These are phyloP conservation scores for Chromoteleia sp. DNA, from an alignment of 2,888 invertebrate genomes.

Conservation along the genomic window DNA sequence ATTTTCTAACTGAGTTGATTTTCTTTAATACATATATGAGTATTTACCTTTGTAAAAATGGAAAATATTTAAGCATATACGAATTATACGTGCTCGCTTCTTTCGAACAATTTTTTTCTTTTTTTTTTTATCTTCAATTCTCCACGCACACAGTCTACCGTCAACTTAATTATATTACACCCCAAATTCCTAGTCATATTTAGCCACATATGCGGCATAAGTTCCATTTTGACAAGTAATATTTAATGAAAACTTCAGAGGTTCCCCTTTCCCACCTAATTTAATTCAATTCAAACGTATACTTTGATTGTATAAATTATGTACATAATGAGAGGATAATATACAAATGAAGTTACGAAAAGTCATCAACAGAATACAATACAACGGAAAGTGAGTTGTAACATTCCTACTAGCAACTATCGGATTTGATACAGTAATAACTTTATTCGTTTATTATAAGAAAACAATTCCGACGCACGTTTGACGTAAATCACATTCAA, in stretches of 20 bases:
- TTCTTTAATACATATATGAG: neutral
- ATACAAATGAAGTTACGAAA: slow-evolving; percentile 49
- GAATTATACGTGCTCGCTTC: neutral
- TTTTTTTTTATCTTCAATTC: too few species aligned
- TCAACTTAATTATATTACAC: neutral
- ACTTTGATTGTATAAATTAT: slow-evolving; percentile 60
- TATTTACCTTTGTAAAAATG: slow-evolving; percentile 19
- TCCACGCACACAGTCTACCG: neutral
- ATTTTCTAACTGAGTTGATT: too few species aligned
- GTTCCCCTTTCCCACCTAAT: slow-evolving; percentile 16
- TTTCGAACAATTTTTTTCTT: too few species aligned
- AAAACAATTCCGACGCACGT: slow-evolving; percentile 35
- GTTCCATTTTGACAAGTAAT: slow-evolving; percentile 14
- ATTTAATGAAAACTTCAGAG: slow-evolving; percentile 21
- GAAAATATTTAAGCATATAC: neutral
- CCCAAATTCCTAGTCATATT: neutral
- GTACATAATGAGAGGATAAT: slow-evolving; percentile 58
- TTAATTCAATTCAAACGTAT: slow-evolving; percentile 24
- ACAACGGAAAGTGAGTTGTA: slow-evolving; percentile 55
- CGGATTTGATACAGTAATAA: slow-evolving; percentile 62
- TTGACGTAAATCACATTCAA: slow-evolving; percentile 12
- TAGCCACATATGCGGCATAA: neutral
- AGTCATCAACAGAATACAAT: slow-evolving; percentile 54
- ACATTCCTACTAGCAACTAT: slow-evolving; percentile 65
- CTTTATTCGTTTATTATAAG: slow-evolving; percentile 35